phyloP scores from a whole-genome alignment of 1,140 invertebrate genomes.

The Steinernema feltiae region DNA sequence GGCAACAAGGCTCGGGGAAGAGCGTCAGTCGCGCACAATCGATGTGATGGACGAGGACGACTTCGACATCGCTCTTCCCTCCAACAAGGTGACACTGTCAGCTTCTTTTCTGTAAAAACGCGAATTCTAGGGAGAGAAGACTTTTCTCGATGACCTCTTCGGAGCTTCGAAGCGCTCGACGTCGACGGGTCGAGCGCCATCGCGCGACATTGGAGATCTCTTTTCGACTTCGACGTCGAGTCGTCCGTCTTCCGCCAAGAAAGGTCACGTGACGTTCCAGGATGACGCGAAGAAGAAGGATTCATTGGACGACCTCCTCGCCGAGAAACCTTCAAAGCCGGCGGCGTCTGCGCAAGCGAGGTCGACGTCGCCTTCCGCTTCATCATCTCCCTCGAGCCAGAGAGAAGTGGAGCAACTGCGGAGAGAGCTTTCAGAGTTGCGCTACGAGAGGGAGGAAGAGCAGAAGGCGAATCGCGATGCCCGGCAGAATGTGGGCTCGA shows the following conservation, averaged over 20 bases:
- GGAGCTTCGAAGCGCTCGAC: neutral
- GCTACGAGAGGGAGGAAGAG: neutral
- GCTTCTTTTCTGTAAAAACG: neutral
- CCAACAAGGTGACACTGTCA: neutral
- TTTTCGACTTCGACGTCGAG: neutral
- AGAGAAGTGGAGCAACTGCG: neutral
- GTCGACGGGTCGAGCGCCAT: neutral
- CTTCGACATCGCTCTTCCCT: neutral
- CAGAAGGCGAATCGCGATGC: neutral
- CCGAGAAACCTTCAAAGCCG: neutral
- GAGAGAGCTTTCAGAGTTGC: neutral
- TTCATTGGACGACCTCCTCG: neutral
- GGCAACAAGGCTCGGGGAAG: neutral
- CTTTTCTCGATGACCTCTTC: neutral
- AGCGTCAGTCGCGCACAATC: neutral
- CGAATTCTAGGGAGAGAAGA: neutral
- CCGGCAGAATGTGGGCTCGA: neutral
- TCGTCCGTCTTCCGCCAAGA: neutral
- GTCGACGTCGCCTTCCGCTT: neutral
- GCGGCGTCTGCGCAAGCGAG: neutral
- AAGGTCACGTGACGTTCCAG: neutral
- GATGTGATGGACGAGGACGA: slow-evolving; percentile 4
- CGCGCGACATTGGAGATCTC: neutral
- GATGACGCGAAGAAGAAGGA: neutral
- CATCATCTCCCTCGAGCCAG: neutral